Conservation (phyloP, 2,113 vertebrate species). For the Phycodurus eques region DNA sequence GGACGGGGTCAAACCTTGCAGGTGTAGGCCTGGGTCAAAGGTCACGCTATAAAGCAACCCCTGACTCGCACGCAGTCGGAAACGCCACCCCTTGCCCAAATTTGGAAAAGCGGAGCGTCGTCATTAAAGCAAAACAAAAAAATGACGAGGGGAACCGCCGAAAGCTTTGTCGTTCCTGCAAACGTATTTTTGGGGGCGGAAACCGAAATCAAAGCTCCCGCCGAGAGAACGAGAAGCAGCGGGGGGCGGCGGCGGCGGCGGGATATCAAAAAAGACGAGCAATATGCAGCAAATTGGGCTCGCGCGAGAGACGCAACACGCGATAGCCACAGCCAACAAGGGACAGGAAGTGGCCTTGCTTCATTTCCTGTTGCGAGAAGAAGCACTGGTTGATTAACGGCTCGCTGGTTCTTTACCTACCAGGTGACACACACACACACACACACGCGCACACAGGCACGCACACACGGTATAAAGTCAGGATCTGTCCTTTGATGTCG, state of each 20-base stretch:
- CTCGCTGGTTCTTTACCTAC: not conserved
- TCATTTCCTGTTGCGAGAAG: constrained; percentile 63
- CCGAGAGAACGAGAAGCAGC: not conserved
- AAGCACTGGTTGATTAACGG: constrained; percentile 7
- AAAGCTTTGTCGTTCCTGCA: not conserved
- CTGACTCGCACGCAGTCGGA: too few species aligned
- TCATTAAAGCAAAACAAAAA: not conserved
- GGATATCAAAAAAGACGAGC: not conserved
- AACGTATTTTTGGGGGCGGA: not conserved
- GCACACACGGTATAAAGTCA: not conserved
- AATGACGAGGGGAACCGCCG: not conserved
- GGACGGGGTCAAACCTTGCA: too few species aligned
- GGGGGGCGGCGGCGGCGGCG: not conserved
- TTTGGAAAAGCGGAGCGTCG: too few species aligned
- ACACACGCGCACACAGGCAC: not conserved
- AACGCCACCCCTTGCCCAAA: not conserved
- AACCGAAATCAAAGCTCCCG: not conserved
- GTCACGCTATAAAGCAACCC: too few species aligned
- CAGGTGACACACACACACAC: not conserved
- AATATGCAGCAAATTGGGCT: not conserved
- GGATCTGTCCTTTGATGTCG: constrained; percentile 23
- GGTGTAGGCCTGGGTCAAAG: too few species aligned
- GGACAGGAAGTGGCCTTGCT: constrained; percentile 48
- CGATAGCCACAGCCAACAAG: constrained; percentile 25
- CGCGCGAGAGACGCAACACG: not conserved